These are phyloP conservation scores for Sitta carolinensis DNA, from an alignment of 2,797 vertebrate genomes.

Conservation along the genomic window DNA sequence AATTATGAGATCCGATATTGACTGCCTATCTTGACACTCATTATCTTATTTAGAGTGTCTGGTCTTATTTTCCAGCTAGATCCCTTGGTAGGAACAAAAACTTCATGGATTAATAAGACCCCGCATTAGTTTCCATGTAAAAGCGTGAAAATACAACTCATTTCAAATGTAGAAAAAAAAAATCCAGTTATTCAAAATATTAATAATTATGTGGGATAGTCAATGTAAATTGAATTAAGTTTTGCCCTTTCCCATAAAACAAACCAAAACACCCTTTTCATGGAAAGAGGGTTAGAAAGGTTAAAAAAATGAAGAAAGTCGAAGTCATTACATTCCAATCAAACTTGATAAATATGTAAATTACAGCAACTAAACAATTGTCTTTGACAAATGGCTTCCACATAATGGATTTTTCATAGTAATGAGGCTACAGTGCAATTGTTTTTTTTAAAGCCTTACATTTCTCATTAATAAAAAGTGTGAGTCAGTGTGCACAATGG, in stretches of 20 bases:
- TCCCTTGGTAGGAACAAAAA: not conserved
- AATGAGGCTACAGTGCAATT: slow-evolving; percentile 81
- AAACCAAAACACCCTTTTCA: slow-evolving; percentile 1
- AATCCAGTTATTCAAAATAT: not conserved
- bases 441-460: slow-evolving; percentile 61
- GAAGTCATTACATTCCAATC: slow-evolving; percentile 81
- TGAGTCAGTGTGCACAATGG: slow-evolving; percentile 18
- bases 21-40: not conserved
- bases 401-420: slow-evolving; percentile 87
- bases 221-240: slow-evolving; percentile 61
- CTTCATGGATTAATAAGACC: not conserved
- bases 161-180: not conserved
- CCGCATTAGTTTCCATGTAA: not conserved
- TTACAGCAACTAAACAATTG: slow-evolving; percentile 80
- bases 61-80: not conserved
- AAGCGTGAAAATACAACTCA: not conserved
- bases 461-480: slow-evolving; percentile 61
- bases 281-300: slow-evolving; percentile 63
- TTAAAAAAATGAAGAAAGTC: slow-evolving; percentile 71
- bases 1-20: slow-evolving; percentile 1
- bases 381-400: slow-evolving; percentile 87
- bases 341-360: slow-evolving; percentile 92
- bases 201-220: slow-evolving; percentile 1
- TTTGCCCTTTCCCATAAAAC: slow-evolving; percentile 51
- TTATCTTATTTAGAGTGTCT: not conserved